A percentile compares a stretch with the other conserved stretches of the same genome.
These are phyloP conservation scores for Ciconia maguari DNA, from an alignment of 2,113 vertebrate species.

Conservation along the genomic window DNA sequence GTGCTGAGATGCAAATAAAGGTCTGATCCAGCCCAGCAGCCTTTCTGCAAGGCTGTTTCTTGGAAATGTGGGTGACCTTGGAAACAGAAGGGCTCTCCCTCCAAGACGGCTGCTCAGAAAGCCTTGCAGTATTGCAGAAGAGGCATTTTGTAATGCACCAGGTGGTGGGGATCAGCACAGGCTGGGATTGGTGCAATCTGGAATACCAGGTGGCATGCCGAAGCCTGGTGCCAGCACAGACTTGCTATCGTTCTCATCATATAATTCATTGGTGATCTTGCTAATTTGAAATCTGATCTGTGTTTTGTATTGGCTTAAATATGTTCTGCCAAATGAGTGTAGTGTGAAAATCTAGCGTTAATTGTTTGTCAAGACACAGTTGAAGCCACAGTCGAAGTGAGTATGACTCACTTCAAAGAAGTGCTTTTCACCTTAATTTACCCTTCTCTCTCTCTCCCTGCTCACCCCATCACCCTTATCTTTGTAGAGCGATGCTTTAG, in stretches of 20 bases:
- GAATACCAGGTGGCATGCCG: slow-evolving; percentile 55
- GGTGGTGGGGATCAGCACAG: slow-evolving; percentile 48
- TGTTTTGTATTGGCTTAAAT: slow-evolving; percentile 47
- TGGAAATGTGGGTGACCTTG: slow-evolving; percentile 40
- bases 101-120: slow-evolving; percentile 9
- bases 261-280: slow-evolving; percentile 47
- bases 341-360: slow-evolving; percentile 45
- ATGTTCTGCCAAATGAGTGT: slow-evolving; percentile 31
- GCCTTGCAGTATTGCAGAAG: slow-evolving; percentile 28
- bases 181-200: slow-evolving; percentile 59
- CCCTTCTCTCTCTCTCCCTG: not conserved
- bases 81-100: not conserved
- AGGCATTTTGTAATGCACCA: slow-evolving; percentile 29
- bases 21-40: not conserved
- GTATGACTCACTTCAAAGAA: not conserved
- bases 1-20: not conserved
- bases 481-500: not conserved
- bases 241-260: not conserved
- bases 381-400: not conserved
- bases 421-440: not conserved
- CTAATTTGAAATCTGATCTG: slow-evolving; percentile 40
- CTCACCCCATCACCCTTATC: not conserved
- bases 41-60: not conserved
- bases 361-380: slow-evolving; percentile 27
- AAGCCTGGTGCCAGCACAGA: slow-evolving; percentile 46